phyloP scores from a whole-genome alignment of 2,888 invertebrate genomes.

The Ditula angustiorana region DNA sequence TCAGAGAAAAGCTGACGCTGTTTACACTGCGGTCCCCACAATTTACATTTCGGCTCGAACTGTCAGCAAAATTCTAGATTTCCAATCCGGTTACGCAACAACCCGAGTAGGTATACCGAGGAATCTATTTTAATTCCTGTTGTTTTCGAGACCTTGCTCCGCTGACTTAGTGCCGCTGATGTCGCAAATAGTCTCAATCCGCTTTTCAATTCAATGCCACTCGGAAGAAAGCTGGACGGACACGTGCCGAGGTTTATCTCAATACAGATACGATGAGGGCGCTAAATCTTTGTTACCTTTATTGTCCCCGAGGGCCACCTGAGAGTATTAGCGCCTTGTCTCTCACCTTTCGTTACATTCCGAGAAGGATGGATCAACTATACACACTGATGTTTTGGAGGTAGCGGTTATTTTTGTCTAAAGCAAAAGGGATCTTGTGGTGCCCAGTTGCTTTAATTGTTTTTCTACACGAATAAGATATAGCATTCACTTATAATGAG shows the following conservation, averaged over 20 bases:
- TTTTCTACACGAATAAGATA: neutral
- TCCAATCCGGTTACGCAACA: neutral
- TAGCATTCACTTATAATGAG: no score
- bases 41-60: neutral
- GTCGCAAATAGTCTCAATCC: no score
- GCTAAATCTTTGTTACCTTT: slow-evolving; percentile 22
- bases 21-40: slow-evolving; percentile 4
- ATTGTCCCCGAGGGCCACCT: neutral
- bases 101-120: neutral
- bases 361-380: neutral
- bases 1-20: neutral
- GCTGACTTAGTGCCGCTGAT: slow-evolving; percentile 5
- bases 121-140: slow-evolving; percentile 21
- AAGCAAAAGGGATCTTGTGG: neutral
- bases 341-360: neutral
- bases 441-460: neutral
- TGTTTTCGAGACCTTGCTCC: slow-evolving; percentile 37
- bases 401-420: neutral
- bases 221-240: slow-evolving; percentile 1
- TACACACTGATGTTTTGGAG: neutral
- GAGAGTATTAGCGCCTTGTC: neutral
- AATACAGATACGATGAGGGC: slow-evolving; percentile 16
- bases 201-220: slow-evolving; percentile 36
- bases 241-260: neutral
- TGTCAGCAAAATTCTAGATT: slow-evolving; percentile 1